Evolutionary conservation across 2,113 vertebrate species (phyloP).

Genomic region (Hippoglossus stenolepis): DNA sequence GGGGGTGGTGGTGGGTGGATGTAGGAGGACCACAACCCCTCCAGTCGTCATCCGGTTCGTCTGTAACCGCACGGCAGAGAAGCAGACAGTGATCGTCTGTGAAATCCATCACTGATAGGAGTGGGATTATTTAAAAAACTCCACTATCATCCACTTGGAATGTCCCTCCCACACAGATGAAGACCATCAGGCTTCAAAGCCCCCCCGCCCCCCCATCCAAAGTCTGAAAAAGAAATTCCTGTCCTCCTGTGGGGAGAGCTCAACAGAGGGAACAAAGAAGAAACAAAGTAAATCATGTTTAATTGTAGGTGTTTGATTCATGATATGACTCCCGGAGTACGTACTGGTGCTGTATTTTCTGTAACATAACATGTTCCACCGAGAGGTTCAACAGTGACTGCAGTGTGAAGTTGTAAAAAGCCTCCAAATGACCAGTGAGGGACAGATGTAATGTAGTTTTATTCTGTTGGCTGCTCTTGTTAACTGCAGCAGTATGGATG

Average conservation of each 20-base stretch:
- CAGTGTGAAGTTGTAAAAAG: constrained; percentile 61
- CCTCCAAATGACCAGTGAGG: constrained; percentile 47
- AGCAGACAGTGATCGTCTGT: constrained; percentile 58
- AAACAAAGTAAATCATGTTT: constrained; percentile 10
- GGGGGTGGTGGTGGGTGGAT: constrained; percentile 10
- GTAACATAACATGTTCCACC: constrained; percentile 39
- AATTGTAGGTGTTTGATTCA: constrained; percentile 6
- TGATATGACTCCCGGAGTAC: background rate
- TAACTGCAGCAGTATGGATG: constrained; percentile 44
- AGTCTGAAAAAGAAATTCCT: constrained; percentile 45
- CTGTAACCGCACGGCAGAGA: constrained; percentile 28
- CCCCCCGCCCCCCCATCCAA: constrained; percentile 19
- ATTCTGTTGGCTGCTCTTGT: constrained; percentile 33
- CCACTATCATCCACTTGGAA: constrained; percentile 72
- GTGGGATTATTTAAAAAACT: constrained; percentile 51
- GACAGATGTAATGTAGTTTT: constrained; percentile 6
- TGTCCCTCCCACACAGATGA: constrained; percentile 69
- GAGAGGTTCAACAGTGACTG: constrained; percentile 32
- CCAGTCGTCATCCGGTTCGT: constrained; percentile 51
- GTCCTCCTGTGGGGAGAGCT: constrained; percentile 1
- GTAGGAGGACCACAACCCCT: constrained; percentile 40
- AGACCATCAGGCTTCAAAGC: constrained; percentile 35
- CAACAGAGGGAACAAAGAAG: constrained; percentile 2
- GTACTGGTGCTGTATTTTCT: constrained; percentile 17
- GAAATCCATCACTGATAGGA: constrained; percentile 74